Evolutionary conservation across 1,140 invertebrate species (phyloP).

Genomic region (Gonatopus flavifemur): DNA sequence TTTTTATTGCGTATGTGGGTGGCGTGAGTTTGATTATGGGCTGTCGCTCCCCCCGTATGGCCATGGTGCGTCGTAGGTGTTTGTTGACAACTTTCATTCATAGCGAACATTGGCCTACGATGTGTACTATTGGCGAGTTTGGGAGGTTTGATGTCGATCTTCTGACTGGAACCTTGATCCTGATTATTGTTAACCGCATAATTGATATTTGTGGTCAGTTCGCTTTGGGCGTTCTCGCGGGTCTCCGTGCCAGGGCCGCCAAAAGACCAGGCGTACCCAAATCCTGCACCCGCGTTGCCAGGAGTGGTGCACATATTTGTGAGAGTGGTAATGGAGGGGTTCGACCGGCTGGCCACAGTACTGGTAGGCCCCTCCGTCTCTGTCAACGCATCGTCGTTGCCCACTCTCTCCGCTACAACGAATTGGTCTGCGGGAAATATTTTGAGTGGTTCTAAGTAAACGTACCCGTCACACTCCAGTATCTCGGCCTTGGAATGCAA

Average conservation of each 20-base stretch:
- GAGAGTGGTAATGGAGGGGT: slow-evolving; percentile 45
- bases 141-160: slow-evolving; percentile 52
- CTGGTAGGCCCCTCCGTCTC: slow-evolving; percentile 43
- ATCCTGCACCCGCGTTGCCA: slow-evolving; percentile 53
- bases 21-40: slow-evolving; percentile 53
- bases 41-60: slow-evolving; percentile 49
- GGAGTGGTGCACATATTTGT: slow-evolving; percentile 57
- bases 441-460: slow-evolving; percentile 54
- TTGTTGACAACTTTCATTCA: slow-evolving; percentile 54
- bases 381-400: slow-evolving; percentile 52
- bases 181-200: slow-evolving; percentile 57
- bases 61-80: slow-evolving; percentile 51
- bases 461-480: slow-evolving; percentile 57
- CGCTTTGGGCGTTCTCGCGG: slow-evolving; percentile 47
- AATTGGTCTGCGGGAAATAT: slow-evolving; percentile 57
- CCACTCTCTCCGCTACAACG: slow-evolving; percentile 53
- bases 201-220: slow-evolving; percentile 50
- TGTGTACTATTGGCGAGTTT: slow-evolving; percentile 45
- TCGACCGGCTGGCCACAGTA: slow-evolving; percentile 38
- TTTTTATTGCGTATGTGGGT: slow-evolving; percentile 51
- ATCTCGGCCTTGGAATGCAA: slow-evolving; percentile 38
- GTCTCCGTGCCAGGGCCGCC: slow-evolving; percentile 48
- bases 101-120: slow-evolving; percentile 50
- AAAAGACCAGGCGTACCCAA: slow-evolving; percentile 56
- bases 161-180: slow-evolving; percentile 54